Evolutionary conservation across 2,113 vertebrate genomes (phyloP).

Genomic region (Merops nubicus): DNA sequence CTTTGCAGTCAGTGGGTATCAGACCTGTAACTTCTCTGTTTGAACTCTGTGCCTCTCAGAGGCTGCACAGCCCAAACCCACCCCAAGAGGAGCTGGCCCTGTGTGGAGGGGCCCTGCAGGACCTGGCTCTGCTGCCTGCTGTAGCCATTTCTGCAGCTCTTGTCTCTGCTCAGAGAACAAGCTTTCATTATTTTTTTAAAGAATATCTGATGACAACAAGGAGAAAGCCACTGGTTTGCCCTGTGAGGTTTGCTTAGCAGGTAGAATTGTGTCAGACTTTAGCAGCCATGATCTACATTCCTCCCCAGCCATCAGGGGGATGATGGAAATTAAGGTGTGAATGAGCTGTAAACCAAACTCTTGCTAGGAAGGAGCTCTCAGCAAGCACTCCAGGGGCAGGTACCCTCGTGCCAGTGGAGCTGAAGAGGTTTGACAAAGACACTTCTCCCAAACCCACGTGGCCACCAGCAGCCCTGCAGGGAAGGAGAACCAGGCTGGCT

Average conservation of each 20-base stretch:
- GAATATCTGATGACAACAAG: background rate
- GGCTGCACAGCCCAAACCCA: background rate
- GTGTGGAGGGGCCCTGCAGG: background rate
- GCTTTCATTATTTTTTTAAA: background rate
- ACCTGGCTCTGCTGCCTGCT: rapidly evolving
- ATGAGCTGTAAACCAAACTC: background rate
- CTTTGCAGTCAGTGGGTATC: no score
- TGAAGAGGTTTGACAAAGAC: background rate
- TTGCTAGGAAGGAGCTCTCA: background rate
- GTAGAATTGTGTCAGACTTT: background rate
- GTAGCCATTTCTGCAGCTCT: background rate
- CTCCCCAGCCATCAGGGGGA: rapidly evolving
- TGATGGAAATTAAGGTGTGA: background rate
- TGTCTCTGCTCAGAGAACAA: background rate
- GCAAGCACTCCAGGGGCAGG: background rate
- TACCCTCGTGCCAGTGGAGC: background rate
- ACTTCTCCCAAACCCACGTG: background rate
- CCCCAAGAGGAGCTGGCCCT: background rate
- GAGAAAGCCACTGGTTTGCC: background rate
- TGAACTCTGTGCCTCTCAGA: background rate
- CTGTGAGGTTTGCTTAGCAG: background rate
- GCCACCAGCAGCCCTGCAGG: background rate
- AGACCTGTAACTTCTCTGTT: no score
- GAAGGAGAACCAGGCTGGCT: background rate
- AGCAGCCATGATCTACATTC: rapidly evolving